Base-by-base conservation (phyloP, 2,113 vertebrate species). In the Heteronetta atricapilla region DNA sequence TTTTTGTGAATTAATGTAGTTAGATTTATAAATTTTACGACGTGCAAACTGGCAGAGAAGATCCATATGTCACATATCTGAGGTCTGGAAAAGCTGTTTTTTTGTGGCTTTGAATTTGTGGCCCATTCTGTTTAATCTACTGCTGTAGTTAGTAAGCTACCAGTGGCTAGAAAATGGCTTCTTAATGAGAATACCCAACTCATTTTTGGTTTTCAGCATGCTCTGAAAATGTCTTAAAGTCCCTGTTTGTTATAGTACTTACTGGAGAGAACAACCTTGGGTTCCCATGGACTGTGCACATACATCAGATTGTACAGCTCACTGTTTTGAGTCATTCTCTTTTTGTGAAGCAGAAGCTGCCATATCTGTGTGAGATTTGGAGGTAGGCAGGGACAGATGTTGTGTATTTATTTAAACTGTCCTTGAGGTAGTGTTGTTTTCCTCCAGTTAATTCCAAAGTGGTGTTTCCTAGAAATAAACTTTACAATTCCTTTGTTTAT, bases 91-190 rank as follows among this genome's bases (percentile, higher is more conserved):
- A 58, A 58, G 5, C 16, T 48, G 8, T 13, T 69, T 20, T 17
- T 59, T 33, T 28, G 12, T 50, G 38, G 18, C n/a, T 26, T 55
- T 66, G 38, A 90, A 55, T 72, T 66, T 77, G 60, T 74, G 40
- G 60, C 22, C 4, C 4, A 4, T 76, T 60, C 21, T 69, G 6
- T 44, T 75, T 70, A 64, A 48, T 8, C 31, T 70, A 42, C 1
- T 8, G 1, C 4, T 75, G 28, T 46, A 40, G 26, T 53, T 85
- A 22, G 75, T 80, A 69, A 4, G 53, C 36, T 75, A 73, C 74
- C 53, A 90, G 89, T 82, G 73, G n/a, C 62, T 89, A 77, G 93
- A 90, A 95, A 74, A 90, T 77, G n/a, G 60, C 69, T 92, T 78
- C 6, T 58, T 53, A 76, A 59, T 93, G 89, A 76, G 59, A 84